phyloP scores from a whole-genome alignment of 2,888 invertebrate species.

The Pseudococcus jackbeardsleyi region DNA sequence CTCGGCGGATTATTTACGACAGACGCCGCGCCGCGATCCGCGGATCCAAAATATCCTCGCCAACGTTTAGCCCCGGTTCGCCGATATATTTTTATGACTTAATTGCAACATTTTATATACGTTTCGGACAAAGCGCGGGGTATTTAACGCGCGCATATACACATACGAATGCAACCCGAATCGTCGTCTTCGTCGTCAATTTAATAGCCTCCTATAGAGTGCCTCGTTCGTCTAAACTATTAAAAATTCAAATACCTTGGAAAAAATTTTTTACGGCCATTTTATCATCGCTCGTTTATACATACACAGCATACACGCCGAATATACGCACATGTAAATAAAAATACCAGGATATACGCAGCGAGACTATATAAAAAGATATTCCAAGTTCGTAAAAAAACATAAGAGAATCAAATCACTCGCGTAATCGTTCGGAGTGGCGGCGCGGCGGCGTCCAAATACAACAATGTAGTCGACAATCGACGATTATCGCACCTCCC shows the following conservation, averaged over 20 bases:
- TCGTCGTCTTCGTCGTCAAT: constrained; percentile 11
- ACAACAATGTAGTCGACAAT: background rate
- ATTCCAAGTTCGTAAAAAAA: constrained; percentile 2
- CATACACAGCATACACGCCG: background rate
- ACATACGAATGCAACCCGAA: constrained; percentile 21
- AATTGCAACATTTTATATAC: constrained; percentile 51
- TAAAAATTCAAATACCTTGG: constrained; percentile 49
- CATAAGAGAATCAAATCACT: background rate
- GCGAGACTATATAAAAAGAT: background rate
- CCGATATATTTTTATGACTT: constrained; percentile 50
- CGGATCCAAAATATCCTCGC: constrained; percentile 20
- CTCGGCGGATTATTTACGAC: background rate
- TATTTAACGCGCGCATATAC: background rate
- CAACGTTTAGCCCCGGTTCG: constrained; percentile 23
- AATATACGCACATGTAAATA: background rate
- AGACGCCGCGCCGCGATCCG: background rate
- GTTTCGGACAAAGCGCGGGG: background rate
- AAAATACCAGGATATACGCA: constrained; percentile 35
- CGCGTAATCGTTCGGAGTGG: background rate
- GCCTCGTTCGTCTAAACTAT: constrained; percentile 35
- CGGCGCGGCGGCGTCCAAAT: background rate
- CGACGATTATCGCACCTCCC: background rate
- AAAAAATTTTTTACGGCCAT: constrained; percentile 46
- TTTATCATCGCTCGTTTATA: constrained; percentile 51
- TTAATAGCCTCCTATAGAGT: constrained; percentile 29